These are phyloP conservation scores for Hephaestus fuliginosus DNA, from an alignment of 2,797 vertebrate species.

Conservation along the genomic window DNA sequence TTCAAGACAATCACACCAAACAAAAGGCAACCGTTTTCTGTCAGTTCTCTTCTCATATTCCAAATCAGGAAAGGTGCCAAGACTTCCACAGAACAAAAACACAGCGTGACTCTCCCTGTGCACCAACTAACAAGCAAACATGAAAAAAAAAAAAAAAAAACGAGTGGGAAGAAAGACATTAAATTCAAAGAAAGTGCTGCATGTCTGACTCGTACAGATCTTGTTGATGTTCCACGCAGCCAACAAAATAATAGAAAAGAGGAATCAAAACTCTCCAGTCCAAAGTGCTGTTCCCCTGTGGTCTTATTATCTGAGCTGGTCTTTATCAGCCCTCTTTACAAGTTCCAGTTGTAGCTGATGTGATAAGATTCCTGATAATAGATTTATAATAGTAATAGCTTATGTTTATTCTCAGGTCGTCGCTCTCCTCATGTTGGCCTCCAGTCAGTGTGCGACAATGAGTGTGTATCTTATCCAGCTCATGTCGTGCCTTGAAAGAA, in stretches of 20 bases:
- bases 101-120: conserved; percentile 9
- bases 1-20: conserved; percentile 30
- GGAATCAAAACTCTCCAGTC: neutral
- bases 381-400: conserved; percentile 56
- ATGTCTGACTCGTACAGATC: neutral
- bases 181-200: neutral
- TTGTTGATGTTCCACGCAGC: neutral
- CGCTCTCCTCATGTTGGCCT: conserved; percentile 56
- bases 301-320: conserved; percentile 12
- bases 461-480: conserved; percentile 2
- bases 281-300: neutral
- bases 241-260: neutral
- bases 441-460: neutral
- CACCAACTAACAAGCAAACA: conserved; percentile 12
- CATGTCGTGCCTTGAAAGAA: neutral
- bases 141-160: neutral
- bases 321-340: conserved; percentile 66
- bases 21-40: conserved; percentile 6
- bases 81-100: conserved; percentile 11
- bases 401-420: conserved; percentile 67
- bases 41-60: conserved; percentile 35
- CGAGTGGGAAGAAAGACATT: neutral
- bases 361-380: conserved; percentile 70
- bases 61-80: conserved; percentile 30
- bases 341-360: conserved; percentile 69